Conservation (phyloP, 2,888 invertebrate genomes). For the Aleiodes alternator region DNA sequence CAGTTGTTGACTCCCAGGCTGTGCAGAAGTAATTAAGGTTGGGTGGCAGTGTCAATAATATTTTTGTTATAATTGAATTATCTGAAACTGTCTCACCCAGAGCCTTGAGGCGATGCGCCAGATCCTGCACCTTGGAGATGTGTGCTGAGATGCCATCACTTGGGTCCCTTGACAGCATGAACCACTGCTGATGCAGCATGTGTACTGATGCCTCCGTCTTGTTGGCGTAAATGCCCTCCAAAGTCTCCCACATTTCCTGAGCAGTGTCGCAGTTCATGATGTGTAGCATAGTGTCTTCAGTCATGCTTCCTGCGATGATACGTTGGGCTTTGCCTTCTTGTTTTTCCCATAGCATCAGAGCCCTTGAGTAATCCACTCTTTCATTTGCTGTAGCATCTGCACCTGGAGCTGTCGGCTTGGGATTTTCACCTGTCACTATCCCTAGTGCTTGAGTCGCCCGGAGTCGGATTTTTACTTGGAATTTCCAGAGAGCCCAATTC, state of each 20-base stretch:
- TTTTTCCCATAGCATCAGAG: neutral
- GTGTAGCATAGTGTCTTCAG: neutral
- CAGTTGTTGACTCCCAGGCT: no score
- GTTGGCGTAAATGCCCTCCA: constrained; percentile 51
- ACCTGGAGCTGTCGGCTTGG: no score
- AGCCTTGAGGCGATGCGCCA: constrained; percentile 36
- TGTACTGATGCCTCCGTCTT: constrained; percentile 60
- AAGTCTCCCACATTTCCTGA: neutral
- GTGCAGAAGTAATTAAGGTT: neutral
- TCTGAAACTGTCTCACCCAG: constrained; percentile 46
- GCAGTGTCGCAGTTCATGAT: neutral
- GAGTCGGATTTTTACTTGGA: no score
- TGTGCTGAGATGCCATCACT: constrained; percentile 55
- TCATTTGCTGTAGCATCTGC: no score
- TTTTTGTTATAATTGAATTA: constrained; percentile 40
- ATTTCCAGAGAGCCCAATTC: no score
- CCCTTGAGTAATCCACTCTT: no score
- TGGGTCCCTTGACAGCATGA: constrained; percentile 46
- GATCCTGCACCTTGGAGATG: constrained; percentile 56
- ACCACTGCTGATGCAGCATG: constrained; percentile 44
- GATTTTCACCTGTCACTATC: no score
- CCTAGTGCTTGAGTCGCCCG: no score
- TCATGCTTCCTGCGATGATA: neutral
- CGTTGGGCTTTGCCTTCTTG: neutral
- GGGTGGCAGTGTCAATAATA: constrained; percentile 41